Percentiles rank a stretch among this genome's conserved stretches.
Conservation (phyloP, 2,888 invertebrate species). For the Gymnosoma rotundatum region DNA sequence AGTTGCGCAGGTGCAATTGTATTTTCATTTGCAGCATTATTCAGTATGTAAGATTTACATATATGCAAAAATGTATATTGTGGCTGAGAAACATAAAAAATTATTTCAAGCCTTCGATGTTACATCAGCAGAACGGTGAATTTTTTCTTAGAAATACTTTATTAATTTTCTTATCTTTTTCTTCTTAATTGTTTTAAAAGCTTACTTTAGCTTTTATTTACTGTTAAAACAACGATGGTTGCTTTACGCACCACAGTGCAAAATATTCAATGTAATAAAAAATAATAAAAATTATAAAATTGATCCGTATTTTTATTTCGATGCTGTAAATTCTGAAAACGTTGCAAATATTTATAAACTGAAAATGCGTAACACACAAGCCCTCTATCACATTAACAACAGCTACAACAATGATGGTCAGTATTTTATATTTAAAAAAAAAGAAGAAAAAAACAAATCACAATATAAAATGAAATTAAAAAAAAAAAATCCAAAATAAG, state of each 20-base stretch:
- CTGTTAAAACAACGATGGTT: too few relatives aligned
- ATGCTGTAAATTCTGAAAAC: conserved; percentile 60
- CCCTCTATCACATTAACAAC: conserved; percentile 66
- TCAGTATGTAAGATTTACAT: too few relatives aligned
- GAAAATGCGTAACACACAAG: conserved; percentile 68
- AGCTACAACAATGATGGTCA: conserved; percentile 39
- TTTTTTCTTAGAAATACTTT: too few relatives aligned
- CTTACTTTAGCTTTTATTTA: too few relatives aligned
- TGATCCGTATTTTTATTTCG: conserved; percentile 42
- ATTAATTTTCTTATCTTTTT: too few relatives aligned
- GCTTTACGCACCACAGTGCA: conserved; percentile 33
- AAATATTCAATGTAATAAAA: conserved; percentile 61
- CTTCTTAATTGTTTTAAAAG: too few relatives aligned
- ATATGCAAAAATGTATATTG: too few relatives aligned
- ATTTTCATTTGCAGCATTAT: too few relatives aligned
- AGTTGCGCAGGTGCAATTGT: too few relatives aligned
- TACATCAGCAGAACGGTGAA: too few relatives aligned
- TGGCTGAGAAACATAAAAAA: too few relatives aligned
- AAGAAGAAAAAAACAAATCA: conserved; percentile 44
- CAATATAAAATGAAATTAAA: conserved; percentile 36
- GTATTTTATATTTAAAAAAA: conserved; percentile 34
- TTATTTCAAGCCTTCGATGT: too few relatives aligned
- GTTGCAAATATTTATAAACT: conserved; percentile 61
- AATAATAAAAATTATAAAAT: conserved; percentile 62
- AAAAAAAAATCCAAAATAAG: conserved; percentile 68